A percentile compares a stretch with the other conserved stretches of the same genome.
Evolutionary conservation across 1,140 invertebrate species (phyloP).

Genomic region (Drosophila ananassae): DNA sequence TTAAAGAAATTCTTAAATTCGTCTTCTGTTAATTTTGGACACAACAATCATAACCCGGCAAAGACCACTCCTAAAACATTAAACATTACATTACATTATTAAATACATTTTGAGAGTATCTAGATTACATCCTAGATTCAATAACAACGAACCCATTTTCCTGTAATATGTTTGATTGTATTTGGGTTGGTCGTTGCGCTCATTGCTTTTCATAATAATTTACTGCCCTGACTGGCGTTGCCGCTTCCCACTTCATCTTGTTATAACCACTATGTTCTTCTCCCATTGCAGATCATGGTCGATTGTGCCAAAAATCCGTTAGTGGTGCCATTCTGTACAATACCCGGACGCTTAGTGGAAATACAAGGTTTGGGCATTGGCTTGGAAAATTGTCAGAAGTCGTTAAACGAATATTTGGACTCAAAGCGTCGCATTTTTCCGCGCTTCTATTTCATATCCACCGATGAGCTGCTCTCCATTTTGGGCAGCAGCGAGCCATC

Average conservation of each 20-base stretch:
- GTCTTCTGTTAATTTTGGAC: background rate
- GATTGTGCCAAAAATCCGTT: slow-evolving; percentile 91
- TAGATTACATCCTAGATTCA: background rate
- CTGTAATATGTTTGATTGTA: slow-evolving; percentile 52
- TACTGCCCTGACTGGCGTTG: slow-evolving; percentile 61
- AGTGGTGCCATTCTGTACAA: slow-evolving; percentile 91
- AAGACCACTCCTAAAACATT: background rate
- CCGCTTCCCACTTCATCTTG: slow-evolving; percentile 15
- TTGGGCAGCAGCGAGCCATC: slow-evolving; percentile 92
- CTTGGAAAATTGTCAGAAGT: slow-evolving; percentile 95
- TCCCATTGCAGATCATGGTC: slow-evolving; percentile 89
- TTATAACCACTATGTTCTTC: slow-evolving; percentile 24
- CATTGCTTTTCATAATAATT: slow-evolving; percentile 76
- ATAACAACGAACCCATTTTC: background rate
- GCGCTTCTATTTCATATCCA: slow-evolving; percentile 96
- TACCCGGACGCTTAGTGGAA: slow-evolving; percentile 89
- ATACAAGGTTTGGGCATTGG: slow-evolving; percentile 89
- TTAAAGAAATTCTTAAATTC: background rate
- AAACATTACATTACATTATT: too few species aligned
- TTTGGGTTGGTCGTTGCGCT: slow-evolving; percentile 56
- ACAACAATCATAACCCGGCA: background rate
- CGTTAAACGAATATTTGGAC: slow-evolving; percentile 94
- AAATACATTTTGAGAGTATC: slow-evolving; percentile 4
- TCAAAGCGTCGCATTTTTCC: slow-evolving; percentile 94
- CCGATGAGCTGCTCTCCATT: slow-evolving; percentile 95